Percentiles rank a stretch among this genome's conserved stretches.
phyloP scores from a whole-genome alignment of 2,888 invertebrate genomes.

The Cephalotes varians region DNA sequence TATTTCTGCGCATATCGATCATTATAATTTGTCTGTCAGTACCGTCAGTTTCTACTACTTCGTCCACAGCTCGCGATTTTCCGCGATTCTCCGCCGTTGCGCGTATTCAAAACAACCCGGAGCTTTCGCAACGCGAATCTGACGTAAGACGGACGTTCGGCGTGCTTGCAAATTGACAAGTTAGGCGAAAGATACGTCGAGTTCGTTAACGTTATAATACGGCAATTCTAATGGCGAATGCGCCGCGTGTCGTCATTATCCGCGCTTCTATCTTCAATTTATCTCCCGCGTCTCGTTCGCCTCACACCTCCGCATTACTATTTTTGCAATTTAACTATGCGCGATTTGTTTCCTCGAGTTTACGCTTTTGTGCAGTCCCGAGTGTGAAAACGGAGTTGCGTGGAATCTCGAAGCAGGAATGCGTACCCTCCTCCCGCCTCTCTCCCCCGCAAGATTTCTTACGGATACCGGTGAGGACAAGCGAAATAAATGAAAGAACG shows the following conservation, averaged over 20 bases:
- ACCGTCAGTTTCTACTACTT: not conserved
- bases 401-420: conserved; percentile 12
- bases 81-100: not conserved
- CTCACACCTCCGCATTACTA: not conserved
- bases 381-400: conserved; percentile 18
- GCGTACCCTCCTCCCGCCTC: too few species aligned
- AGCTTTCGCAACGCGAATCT: not conserved
- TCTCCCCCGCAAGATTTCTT: not conserved
- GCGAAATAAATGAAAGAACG: conserved; percentile 20
- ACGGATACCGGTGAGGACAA: not conserved
- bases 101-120: not conserved
- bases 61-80: not conserved
- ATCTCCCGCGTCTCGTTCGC: not conserved
- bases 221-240: not conserved
- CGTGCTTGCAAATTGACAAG: conserved; percentile 22
- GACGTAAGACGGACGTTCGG: not conserved
- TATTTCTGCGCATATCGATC: not conserved
- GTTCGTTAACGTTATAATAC: conserved; percentile 29
- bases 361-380: not conserved
- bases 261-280: conserved; percentile 16
- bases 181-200: conserved; percentile 17
- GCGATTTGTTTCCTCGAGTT: conserved; percentile 31
- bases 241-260: conserved; percentile 8
- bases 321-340: conserved; percentile 34
- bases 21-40: not conserved